Percentiles rank a stretch among this genome's conserved stretches.
Evolutionary conservation across 2,113 vertebrate species (phyloP).

Genomic region (Lanius collurio): DNA sequence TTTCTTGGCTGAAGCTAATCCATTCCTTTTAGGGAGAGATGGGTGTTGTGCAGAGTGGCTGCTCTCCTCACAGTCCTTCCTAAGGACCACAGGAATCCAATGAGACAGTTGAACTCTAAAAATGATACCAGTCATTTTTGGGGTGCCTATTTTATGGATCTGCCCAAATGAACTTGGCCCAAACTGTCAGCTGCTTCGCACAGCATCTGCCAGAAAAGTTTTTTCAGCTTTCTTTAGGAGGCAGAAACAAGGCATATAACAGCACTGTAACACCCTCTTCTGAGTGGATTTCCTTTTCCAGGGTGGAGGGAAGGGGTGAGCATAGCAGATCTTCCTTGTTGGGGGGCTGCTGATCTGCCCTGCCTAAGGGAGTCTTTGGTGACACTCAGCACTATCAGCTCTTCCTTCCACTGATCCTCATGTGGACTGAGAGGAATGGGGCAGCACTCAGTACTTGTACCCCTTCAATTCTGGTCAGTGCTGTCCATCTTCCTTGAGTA

Average conservation of each 20-base stretch:
- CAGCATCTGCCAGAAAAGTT: background rate
- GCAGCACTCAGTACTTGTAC: background rate
- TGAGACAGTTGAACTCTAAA: background rate
- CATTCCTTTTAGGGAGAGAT: background rate
- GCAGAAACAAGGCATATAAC: background rate
- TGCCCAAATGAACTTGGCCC: background rate
- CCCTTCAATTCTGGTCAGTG: background rate
- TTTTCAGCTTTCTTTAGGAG: background rate
- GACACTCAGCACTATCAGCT: background rate
- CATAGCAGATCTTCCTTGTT: rapidly evolving
- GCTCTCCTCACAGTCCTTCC: background rate
- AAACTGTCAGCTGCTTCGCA: background rate
- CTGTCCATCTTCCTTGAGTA: background rate
- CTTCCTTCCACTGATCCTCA: background rate
- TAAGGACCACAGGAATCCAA: background rate
- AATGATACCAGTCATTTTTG: background rate
- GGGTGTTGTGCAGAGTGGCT: background rate
- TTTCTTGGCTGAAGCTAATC: background rate
- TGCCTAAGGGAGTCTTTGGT: background rate
- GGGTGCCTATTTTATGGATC: background rate
- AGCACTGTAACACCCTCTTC: background rate
- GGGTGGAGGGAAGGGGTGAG: background rate
- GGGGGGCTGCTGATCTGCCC: background rate
- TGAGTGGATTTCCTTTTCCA: background rate
- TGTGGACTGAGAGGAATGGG: background rate